A percentile compares a stretch with the other conserved stretches of the same genome.
phyloP scores from a whole-genome alignment of 1,140 invertebrate species.

The Micrasema longulum region DNA sequence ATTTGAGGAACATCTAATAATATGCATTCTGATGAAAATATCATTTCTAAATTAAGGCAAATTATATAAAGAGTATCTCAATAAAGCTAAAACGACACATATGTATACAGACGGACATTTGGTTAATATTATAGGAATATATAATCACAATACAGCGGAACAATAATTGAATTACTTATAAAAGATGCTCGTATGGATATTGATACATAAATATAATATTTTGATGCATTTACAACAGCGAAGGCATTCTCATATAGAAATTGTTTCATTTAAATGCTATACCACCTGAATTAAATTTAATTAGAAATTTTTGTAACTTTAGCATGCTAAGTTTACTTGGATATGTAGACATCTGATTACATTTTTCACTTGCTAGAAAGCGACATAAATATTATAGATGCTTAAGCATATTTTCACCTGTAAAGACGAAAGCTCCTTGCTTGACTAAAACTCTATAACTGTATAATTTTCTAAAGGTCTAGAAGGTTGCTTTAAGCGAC shows the following conservation, averaged over 20 bases:
- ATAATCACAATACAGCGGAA: not conserved
- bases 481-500: conserved; percentile 1
- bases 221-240: conserved; percentile 24
- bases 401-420: conserved; percentile 18
- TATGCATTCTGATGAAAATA: no score
- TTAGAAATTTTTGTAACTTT: conserved; percentile 6
- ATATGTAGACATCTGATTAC: conserved; percentile 16
- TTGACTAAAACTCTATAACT: no score
- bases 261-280: no score
- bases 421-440: conserved; percentile 5
- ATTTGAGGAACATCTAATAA: no score
- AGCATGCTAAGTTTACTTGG: conserved; percentile 21
- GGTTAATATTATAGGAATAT: not conserved
- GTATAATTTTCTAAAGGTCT: not conserved
- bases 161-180: no score
- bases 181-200: no score
- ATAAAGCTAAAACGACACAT: no score
- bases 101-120: not conserved
- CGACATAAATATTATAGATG: conserved; percentile 18
- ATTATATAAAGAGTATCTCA: no score
- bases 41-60: not conserved
- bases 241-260: conserved; percentile 21
- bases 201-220: no score
- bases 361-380: conserved; percentile 20
- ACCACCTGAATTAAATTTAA: not conserved